A percentile compares a stretch with the other conserved stretches of the same genome.
Conservation (phyloP, 2,888 invertebrate species). For the Drosophila nigricruria region DNA sequence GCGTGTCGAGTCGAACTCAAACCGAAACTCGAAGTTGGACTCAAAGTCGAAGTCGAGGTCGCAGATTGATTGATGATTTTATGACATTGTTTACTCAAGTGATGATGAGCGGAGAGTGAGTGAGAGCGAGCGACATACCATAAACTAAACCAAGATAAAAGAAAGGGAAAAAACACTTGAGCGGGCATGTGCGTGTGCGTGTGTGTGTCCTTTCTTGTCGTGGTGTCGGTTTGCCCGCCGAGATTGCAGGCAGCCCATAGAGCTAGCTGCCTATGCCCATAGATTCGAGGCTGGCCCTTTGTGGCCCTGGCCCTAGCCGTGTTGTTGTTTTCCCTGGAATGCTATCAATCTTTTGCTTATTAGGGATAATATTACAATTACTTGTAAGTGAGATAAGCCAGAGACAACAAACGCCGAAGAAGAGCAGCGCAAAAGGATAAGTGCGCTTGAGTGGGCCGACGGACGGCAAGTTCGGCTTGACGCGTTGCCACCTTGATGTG, state of each 20-base stretch:
- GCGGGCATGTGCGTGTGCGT: background rate
- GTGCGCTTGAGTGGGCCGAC: constrained; percentile 49
- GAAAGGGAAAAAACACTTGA: constrained; percentile 15
- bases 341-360: constrained; percentile 81
- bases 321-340: constrained; percentile 69
- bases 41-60: constrained; percentile 13
- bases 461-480: constrained; percentile 6
- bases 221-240: constrained; percentile 58
- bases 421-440: constrained; percentile 27
- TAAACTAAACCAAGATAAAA: constrained; percentile 36
- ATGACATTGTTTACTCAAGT: constrained; percentile 81
- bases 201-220: constrained; percentile 61
- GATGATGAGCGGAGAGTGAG: constrained; percentile 59
- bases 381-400: constrained; percentile 77
- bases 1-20: constrained; percentile 7
- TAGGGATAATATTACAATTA: constrained; percentile 82
- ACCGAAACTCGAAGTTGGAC: constrained; percentile 1
- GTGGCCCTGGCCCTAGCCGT: no score
- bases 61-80: constrained; percentile 77
- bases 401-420: constrained; percentile 31
- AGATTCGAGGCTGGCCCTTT: constrained; percentile 33
- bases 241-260: constrained; percentile 42
- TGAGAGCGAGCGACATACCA: constrained; percentile 4
- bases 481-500: constrained; percentile 20
- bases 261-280: background rate